Evolutionary conservation across 2,888 invertebrate genomes (phyloP).

Genomic region (Patella pellucida): DNA sequence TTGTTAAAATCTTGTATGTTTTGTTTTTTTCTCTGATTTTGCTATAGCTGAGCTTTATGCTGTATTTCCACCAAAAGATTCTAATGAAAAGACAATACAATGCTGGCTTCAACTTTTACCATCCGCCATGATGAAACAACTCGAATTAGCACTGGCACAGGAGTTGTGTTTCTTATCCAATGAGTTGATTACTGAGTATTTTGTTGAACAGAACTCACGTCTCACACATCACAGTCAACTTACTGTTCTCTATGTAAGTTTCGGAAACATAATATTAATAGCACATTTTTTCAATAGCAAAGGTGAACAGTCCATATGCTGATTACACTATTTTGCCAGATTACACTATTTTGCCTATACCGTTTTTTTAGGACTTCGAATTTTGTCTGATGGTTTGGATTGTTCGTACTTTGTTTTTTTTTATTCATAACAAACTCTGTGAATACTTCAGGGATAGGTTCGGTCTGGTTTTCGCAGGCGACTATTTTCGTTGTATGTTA

Average conservation of each 20-base stretch:
- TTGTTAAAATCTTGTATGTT: no score
- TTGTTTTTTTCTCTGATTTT: no score
- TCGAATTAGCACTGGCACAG: constrained; percentile 26
- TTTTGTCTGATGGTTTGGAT: no score
- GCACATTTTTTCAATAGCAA: not conserved
- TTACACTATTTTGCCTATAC: no score
- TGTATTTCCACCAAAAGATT: no score
- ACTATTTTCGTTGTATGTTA: not conserved
- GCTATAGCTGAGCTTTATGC: no score
- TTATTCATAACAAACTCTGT: no score
- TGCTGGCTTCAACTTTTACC: constrained; percentile 27
- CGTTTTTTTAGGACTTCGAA: no score
- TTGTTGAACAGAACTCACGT: constrained; percentile 18
- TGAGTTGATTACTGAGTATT: constrained; percentile 29
- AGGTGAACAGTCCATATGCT: no score
- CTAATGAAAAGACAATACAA: not conserved
- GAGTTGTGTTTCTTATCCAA: constrained; percentile 31
- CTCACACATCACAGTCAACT: constrained; percentile 28
- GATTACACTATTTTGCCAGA: no score
- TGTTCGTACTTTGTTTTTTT: no score
- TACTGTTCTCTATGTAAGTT: constrained; percentile 30
- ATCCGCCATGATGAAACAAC: constrained; percentile 14
- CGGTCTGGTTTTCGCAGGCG: not conserved
- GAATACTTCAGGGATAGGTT: not conserved
- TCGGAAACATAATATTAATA: not conserved